Percentiles rank a stretch among this genome's conserved stretches.
Evolutionary conservation across 2,113 vertebrate genomes (phyloP).

Genomic region (Gyps fulvus): DNA sequence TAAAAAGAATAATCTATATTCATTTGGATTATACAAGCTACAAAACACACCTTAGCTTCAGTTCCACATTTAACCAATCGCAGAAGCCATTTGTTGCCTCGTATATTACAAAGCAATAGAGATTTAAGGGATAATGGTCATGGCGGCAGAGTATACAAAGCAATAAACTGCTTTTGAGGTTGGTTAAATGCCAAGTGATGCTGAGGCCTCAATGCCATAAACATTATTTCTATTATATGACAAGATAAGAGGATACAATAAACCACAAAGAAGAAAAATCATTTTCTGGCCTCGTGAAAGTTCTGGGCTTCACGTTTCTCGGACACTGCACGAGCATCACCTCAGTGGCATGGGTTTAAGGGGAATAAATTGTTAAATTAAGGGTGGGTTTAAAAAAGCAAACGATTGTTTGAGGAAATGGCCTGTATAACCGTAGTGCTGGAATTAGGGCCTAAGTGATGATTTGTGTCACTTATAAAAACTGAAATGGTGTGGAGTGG

Average conservation of each 20-base stretch:
- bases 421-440: neutral
- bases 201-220: conserved; percentile 71
- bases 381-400: conserved; percentile 24
- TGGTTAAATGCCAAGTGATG: conserved; percentile 77
- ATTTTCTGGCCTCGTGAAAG: conserved; percentile 42
- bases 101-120: conserved; percentile 74
- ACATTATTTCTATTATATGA: conserved; percentile 77
- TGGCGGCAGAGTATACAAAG: conserved; percentile 61
- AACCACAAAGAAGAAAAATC: conserved; percentile 37
- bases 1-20: conserved; percentile 48
- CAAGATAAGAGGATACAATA: conserved; percentile 75
- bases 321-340: neutral
- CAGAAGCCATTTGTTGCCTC: conserved; percentile 68
- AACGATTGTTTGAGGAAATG: conserved; percentile 37
- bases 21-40: conserved; percentile 45
- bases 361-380: neutral
- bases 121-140: conserved; percentile 78
- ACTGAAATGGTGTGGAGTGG: neutral
- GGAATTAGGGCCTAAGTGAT: neutral
- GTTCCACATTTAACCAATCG: conserved; percentile 58
- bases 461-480: neutral
- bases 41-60: conserved; percentile 65
- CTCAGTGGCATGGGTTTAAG: neutral
- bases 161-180: conserved; percentile 73
- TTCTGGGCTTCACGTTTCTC: conserved; percentile 5